Evolutionary conservation across 2,113 vertebrate genomes (phyloP), one percentile per base, ranked within the genome.

Genomic region (Vanacampus margaritifer): DNA sequence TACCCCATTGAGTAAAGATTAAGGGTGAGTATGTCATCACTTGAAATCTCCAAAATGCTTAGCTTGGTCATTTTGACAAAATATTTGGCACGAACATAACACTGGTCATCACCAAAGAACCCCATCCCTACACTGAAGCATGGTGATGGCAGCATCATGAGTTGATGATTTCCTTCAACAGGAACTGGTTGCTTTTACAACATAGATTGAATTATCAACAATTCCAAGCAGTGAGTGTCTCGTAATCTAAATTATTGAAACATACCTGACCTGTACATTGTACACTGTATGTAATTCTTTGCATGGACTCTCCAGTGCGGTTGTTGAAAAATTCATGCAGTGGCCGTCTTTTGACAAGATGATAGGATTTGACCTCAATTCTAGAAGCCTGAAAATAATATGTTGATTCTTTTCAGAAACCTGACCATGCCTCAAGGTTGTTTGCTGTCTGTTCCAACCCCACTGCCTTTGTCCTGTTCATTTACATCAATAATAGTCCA

Each of bases 281-380:
- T 19, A 43, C 65, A 57, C 35, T 19, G 16, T 39, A 46, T 69
- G 60, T 17, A 48, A 48, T 21, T 23, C 24, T 73, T 54, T 45
- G 63, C 56, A 39, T 56, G 0, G n/a, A 64, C 50, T 41, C 23
- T 19, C 11, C 51, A 36, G 59, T 43, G 19, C 53, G 69, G 46
- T 82, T 80, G 39, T 41, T 87, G 73, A 85, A 85, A 75, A 79
- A 82, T 84, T 64, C 63, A 81, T 83, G 72, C 39, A 39, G 58
- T 74, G 35, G 48, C 78, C 64, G 61, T 75, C 62, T 57, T 63
- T 60, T 0, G 1, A 70, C 51, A 72, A 76, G 66, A 60, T 71
- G 69, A 85, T 68, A 71, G 70, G 54, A 26, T 68, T 50, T 77
- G 71, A 80, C 78, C 79, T 78, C 35, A 14, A 76, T 85, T 62